Evolutionary conservation across 2,797 vertebrate genomes (phyloP), one percentile per base, ranked within the genome.

Genomic region (Petrocephalus sullivani): DNA sequence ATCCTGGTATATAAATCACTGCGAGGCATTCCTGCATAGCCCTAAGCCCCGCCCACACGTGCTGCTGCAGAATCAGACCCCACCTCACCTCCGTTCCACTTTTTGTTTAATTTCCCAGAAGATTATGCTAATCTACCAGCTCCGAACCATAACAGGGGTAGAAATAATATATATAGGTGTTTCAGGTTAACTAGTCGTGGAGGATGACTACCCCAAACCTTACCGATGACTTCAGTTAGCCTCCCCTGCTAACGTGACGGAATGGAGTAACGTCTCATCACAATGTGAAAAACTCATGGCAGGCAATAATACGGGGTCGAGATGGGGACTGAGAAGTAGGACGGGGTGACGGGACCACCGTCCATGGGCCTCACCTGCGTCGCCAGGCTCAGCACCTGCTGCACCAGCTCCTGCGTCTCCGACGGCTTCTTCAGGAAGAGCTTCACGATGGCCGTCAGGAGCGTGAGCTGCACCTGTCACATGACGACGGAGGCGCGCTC

Each of bases 341-440:
- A 46, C 7, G 33, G 37, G 71, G 16, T 78, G 5, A 19, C 71
- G 41, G 14, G 16, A 9, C 0, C 7, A 7, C 60, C 23, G 83
- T 86, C 88, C 92, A 7, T 60, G 8, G 8, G 75, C 87, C 88
- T 95, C 92, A 99, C 98, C 97, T 99, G 98, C 0, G 98, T 99
- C 89, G 98, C 98, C 91, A 99, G 95, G 92, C 98, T 99, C 91
- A 99, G 96, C 71, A 99, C 98, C 94, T 99, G 98, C 92, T 99
- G 98, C 57, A 99, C 98, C 91, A 99, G 92, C 93, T 99, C 98
- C 93, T 99, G 98, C 0, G 98, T 99, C 95, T 99, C 98, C 0
- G 98, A 98, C 0, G 98, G 98, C 92, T 99, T 99, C 92, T 99
- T 99, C 71, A 99, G 93, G 94, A 99, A 99, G 57, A 99, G 94